phyloP scores from a whole-genome alignment of 2,797 vertebrate genomes.

The Sebastes trivittatus region DNA sequence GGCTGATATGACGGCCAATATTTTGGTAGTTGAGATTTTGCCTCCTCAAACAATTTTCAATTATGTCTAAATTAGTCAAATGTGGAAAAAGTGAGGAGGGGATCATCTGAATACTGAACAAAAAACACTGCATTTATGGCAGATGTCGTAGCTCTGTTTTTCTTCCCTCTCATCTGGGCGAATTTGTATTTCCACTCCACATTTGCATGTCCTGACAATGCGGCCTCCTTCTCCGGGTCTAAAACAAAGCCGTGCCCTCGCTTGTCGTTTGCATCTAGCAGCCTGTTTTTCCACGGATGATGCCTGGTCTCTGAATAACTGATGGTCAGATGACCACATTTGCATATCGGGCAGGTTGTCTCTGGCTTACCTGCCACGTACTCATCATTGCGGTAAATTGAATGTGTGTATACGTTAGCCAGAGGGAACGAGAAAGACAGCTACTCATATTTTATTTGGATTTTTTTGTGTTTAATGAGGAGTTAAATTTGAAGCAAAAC shows the following conservation, averaged over 20 bases:
- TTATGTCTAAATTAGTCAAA: not conserved
- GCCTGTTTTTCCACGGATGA: slow-evolving; percentile 65
- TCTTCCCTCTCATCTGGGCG: not conserved
- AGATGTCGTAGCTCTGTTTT: not conserved
- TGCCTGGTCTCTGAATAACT: slow-evolving; percentile 61
- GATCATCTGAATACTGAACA: not conserved
- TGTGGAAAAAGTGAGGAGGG: not conserved
- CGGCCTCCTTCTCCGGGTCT: slow-evolving; percentile 6
- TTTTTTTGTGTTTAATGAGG: slow-evolving; percentile 12
- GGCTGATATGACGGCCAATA: not conserved
- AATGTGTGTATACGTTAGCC: not conserved
- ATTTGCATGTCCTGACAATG: slow-evolving; percentile 62
- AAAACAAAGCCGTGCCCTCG: slow-evolving; percentile 63
- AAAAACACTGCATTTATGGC: not conserved
- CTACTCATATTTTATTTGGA: not conserved
- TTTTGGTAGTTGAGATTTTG: not conserved
- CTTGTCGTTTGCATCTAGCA: slow-evolving; percentile 70
- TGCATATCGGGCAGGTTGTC: slow-evolving; percentile 64
- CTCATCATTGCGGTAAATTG: not conserved
- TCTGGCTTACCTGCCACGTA: slow-evolving; percentile 6
- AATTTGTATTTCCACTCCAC: slow-evolving; percentile 59
- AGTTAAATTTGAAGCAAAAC: slow-evolving; percentile 42
- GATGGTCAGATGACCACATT: slow-evolving; percentile 49
- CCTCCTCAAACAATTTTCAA: not conserved
- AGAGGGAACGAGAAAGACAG: not conserved